These are phyloP conservation scores for Phortica variegata DNA, from an alignment of 1,140 invertebrate genomes.

Conservation along the genomic window DNA sequence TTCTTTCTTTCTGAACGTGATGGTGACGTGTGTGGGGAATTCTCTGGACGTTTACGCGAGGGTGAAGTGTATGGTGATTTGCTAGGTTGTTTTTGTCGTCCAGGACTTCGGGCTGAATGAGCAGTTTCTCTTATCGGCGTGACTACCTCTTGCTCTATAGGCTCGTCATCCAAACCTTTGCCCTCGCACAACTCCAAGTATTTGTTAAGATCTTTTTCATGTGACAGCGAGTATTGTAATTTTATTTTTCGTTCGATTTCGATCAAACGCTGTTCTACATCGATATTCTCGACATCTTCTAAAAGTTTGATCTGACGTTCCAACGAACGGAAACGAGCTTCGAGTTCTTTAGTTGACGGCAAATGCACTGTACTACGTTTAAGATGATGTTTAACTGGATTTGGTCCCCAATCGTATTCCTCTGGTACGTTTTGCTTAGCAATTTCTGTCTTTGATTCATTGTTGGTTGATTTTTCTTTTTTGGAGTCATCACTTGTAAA, in stretches of 20 bases:
- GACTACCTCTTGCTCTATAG: background rate
- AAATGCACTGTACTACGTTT: constrained; percentile 46
- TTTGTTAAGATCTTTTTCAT: constrained; percentile 49
- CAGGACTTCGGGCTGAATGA: constrained; percentile 26
- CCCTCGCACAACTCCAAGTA: constrained; percentile 47
- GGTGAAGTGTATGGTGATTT: constrained; percentile 39
- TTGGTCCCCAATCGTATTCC: constrained; percentile 46
- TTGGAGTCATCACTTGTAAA: constrained; percentile 31
- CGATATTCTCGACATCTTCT: constrained; percentile 51
- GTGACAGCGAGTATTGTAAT: constrained; percentile 45
- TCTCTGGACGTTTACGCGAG: constrained; percentile 8
- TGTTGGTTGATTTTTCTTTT: background rate
- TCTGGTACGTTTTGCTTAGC: constrained; percentile 13
- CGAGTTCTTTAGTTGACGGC: constrained; percentile 47
- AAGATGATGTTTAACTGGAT: constrained; percentile 45
- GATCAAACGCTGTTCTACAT: constrained; percentile 42
- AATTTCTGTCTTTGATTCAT: constrained; percentile 5
- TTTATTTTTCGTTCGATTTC: constrained; percentile 52
- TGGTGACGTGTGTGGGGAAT: constrained; percentile 34
- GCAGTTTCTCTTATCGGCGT: background rate
- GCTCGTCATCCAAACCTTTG: constrained; percentile 36
- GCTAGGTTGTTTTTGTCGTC: constrained; percentile 14
- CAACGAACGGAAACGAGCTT: constrained; percentile 43
- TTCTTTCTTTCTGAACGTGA: constrained; percentile 17
- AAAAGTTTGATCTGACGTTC: constrained; percentile 48